Percentiles rank a stretch among this genome's conserved stretches.
phyloP scores from a whole-genome alignment of 2,888 invertebrate species.

The Parasteatoda lunata region DNA sequence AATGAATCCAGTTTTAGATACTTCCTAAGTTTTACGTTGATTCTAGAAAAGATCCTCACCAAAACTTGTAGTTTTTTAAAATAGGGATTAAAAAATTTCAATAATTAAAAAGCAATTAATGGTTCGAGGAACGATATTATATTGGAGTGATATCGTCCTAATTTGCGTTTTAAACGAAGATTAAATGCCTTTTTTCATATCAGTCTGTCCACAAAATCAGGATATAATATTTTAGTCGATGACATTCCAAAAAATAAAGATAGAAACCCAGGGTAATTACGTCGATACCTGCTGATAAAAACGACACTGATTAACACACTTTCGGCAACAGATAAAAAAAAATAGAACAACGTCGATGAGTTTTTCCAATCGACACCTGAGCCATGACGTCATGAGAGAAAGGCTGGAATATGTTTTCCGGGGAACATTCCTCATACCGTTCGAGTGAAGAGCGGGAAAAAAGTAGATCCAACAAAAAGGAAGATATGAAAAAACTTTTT shows the following conservation, averaged over 20 bases:
- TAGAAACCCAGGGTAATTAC: slow-evolving; percentile 23
- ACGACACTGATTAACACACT: slow-evolving; percentile 26
- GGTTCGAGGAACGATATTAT: too few species aligned
- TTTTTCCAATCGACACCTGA: slow-evolving; percentile 28
- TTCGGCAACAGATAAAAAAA: slow-evolving; percentile 12
- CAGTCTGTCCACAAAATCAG: too few species aligned
- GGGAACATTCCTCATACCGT: slow-evolving; percentile 23
- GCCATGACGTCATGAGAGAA: slow-evolving; percentile 32
- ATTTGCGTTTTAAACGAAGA: too few species aligned
- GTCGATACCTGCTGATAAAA: slow-evolving; percentile 23
- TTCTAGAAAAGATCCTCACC: too few species aligned
- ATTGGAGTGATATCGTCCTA: too few species aligned
- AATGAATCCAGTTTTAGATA: too few species aligned
- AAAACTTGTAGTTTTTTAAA: too few species aligned
- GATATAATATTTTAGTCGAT: not conserved
- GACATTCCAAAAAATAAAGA: not conserved
- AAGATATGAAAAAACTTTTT: slow-evolving; percentile 50
- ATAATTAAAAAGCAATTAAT: too few species aligned
- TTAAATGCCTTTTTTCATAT: too few species aligned
- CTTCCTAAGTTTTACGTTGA: too few species aligned
- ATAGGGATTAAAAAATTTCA: too few species aligned
- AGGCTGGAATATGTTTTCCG: slow-evolving; percentile 51
- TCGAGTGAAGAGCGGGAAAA: slow-evolving; percentile 7
- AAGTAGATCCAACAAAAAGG: slow-evolving; percentile 23
- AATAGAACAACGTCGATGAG: not conserved